Percentiles rank a stretch among this genome's conserved stretches.
phyloP scores from a whole-genome alignment of 2,113 vertebrate genomes.

The Montifringilla adamsi region DNA sequence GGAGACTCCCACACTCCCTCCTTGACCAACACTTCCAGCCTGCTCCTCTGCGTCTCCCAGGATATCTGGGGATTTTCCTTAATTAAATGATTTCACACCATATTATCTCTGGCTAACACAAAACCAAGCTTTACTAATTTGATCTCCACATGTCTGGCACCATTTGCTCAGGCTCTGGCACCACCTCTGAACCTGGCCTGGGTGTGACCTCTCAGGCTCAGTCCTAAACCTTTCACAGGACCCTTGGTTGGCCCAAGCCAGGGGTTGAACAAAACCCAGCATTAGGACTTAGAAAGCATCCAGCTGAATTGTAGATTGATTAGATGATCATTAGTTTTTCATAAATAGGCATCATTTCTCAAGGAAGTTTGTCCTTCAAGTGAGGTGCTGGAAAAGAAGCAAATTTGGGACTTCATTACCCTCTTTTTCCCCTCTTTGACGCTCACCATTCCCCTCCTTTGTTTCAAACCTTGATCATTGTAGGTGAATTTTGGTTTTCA shows the following conservation, averaged over 20 bases:
- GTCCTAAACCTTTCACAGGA: background rate
- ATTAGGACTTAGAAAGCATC: fast-evolving
- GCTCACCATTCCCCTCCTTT: background rate
- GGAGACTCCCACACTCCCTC: background rate
- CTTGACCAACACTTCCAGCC: background rate
- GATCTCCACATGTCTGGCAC: constrained; percentile 22
- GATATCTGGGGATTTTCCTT: constrained; percentile 19
- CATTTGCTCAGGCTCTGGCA: background rate
- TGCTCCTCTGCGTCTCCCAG: background rate
- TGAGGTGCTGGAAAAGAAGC: background rate
- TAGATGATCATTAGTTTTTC: background rate
- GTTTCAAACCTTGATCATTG: background rate
- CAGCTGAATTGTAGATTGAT: background rate
- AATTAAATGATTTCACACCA: constrained; percentile 42
- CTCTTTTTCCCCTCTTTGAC: background rate
- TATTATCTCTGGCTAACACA: background rate
- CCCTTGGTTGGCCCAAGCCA: background rate
- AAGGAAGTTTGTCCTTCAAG: background rate
- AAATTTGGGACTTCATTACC: background rate
- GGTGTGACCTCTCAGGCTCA: background rate
- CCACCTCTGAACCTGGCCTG: background rate
- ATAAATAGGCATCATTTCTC: background rate
- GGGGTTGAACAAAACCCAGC: background rate
- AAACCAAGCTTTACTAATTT: constrained; percentile 38
- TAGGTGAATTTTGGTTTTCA: background rate